Evolutionary conservation across 2,888 invertebrate species (phyloP).

Genomic region (Pasiphila rectangulata): DNA sequence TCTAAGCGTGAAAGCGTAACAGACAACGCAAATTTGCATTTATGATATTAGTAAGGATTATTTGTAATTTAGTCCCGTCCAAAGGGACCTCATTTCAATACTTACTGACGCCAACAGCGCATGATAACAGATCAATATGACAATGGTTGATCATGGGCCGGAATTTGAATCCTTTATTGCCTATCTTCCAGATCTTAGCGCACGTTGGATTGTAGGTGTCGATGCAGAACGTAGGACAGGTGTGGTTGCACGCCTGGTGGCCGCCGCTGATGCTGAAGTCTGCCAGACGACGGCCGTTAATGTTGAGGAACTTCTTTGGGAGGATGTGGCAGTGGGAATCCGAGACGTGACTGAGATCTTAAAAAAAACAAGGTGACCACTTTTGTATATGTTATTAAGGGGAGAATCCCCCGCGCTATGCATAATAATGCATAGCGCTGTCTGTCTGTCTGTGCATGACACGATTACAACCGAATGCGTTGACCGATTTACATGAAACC

Average conservation of each 20-base stretch:
- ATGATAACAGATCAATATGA: slow-evolving; percentile 68
- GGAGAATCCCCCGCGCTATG: too few species aligned
- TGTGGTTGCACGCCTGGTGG: slow-evolving; percentile 64
- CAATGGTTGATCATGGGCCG: slow-evolving; percentile 68
- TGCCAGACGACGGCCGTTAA: slow-evolving; percentile 41
- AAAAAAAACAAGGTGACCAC: too few species aligned
- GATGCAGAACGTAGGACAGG: slow-evolving; percentile 62
- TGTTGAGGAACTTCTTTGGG: neutral
- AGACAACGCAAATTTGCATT: too few species aligned
- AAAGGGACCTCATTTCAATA: neutral
- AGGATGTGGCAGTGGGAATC: slow-evolving; percentile 40
- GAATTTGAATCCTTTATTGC: slow-evolving; percentile 28
- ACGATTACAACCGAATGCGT: too few species aligned
- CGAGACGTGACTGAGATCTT: slow-evolving; percentile 48
- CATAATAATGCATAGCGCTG: too few species aligned
- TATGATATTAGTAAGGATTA: too few species aligned
- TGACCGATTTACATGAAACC: too few species aligned
- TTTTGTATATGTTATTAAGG: too few species aligned
- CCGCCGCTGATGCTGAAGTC: slow-evolving; percentile 63
- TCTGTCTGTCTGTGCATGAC: too few species aligned
- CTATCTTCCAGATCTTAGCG: slow-evolving; percentile 52
- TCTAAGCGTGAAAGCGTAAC: too few species aligned
- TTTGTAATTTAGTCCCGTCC: too few species aligned
- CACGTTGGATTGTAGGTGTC: slow-evolving; percentile 66
- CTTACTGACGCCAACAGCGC: slow-evolving; percentile 57